phyloP scores from a whole-genome alignment of 1,140 invertebrate species.

The Heliconius hewitsoni region DNA sequence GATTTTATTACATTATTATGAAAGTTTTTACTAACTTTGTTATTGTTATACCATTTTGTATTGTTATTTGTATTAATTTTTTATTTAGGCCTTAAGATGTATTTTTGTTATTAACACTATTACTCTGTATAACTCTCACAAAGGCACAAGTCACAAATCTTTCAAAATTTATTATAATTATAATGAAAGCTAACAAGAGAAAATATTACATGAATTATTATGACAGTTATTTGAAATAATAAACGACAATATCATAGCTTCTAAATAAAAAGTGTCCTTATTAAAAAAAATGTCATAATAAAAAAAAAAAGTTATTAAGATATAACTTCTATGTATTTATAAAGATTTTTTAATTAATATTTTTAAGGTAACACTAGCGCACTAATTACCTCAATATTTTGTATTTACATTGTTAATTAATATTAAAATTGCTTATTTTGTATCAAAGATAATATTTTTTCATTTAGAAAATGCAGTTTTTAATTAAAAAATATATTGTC shows the following conservation, averaged over 20 bases:
- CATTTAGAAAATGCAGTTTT: not conserved
- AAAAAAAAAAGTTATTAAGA: too few relatives aligned
- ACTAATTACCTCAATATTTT: slow-evolving; percentile 24
- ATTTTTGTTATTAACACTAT: not conserved
- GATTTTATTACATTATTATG: not conserved
- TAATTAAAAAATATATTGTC: not conserved
- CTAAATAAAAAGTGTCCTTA: not conserved
- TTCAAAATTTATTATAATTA: not conserved
- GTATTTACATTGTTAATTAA: slow-evolving; percentile 14
- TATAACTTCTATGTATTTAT: too few relatives aligned
- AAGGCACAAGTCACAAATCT: not conserved
- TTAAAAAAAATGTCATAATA: too few relatives aligned
- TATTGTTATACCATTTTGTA: not conserved
- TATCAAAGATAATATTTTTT: not conserved
- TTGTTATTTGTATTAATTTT: not conserved
- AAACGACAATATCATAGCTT: not conserved
- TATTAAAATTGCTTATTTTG: too few relatives aligned
- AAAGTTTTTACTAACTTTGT: not conserved
- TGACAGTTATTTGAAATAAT: not conserved
- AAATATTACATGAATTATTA: not conserved
- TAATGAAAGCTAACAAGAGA: too few relatives aligned
- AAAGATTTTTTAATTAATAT: not conserved
- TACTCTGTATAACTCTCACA: not conserved
- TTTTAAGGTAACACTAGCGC: not conserved
- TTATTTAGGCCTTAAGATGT: not conserved